phyloP scores from a whole-genome alignment of 2,113 vertebrate genomes.

The Psilopsiagon aymara region DNA sequence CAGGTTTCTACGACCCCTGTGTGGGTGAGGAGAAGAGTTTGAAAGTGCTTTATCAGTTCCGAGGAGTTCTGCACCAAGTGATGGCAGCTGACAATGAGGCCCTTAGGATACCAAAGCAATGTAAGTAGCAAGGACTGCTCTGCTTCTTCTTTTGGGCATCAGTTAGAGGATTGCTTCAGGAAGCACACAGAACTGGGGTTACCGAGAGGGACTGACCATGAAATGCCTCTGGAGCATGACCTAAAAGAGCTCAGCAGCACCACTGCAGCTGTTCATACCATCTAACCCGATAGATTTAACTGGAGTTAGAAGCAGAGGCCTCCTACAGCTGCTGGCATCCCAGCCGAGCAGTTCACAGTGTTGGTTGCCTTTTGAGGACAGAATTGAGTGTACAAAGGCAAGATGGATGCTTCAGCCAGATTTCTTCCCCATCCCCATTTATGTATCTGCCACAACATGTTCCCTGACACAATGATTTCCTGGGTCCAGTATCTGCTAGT shows the following conservation, averaged over 20 bases:
- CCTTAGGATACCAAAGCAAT: conserved; percentile 99
- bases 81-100: conserved; percentile 89
- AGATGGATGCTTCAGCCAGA: not conserved
- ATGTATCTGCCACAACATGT: not conserved
- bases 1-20: conserved; percentile 96
- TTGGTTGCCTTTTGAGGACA: not conserved
- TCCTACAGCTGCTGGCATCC: not conserved
- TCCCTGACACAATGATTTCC: not conserved
- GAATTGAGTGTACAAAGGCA: not conserved
- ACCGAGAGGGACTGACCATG: not conserved
- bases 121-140: conserved; percentile 75
- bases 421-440: not conserved
- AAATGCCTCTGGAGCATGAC: not conserved
- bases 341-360: not conserved
- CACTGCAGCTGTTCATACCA: not conserved
- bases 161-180: not conserved
- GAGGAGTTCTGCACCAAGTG: conserved; percentile 96
- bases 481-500: not conserved
- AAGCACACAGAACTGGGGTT: not conserved
- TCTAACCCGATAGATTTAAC: not conserved
- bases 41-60: conserved; percentile 98
- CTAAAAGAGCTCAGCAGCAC: not conserved
- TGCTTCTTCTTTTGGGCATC: not conserved
- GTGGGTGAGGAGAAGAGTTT: conserved; percentile 97
- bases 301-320: not conserved